Evolutionary conservation across 2,113 vertebrate species (phyloP), one percentile per base, ranked within the genome.

Genomic region (Riparia riparia): DNA sequence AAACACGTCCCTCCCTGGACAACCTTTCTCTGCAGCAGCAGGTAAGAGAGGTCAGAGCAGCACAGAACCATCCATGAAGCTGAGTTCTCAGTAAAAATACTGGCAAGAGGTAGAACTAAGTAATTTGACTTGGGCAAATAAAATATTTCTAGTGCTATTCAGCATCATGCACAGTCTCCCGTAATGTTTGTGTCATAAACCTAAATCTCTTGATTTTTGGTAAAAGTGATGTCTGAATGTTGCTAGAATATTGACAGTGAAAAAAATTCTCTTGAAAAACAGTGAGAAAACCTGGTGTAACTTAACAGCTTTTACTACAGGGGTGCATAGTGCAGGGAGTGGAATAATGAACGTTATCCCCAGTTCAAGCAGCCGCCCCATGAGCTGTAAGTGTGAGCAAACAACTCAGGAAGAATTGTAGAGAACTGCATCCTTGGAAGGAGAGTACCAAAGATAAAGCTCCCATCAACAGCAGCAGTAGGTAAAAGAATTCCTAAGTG

Each of bases 351-450:
- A 14, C 0, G 0, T 3, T 14, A 17, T 60, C 7, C 68, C 41
- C 17, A 20, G 13, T 37, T 79, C 15, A 22, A 53, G 87, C 34
- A 82, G 20, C 18, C 0, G 0, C 16, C 13, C 53, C 12, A 20
- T 17, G 54, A 12, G 68, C 53, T 74, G 29, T 16, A 34, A 42
- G 14, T 25, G 9, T 19, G n/a, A 65, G 42, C 45, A 92, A 79
- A 58, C 31, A 44, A 1, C 53, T 82, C 24, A 17, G 39, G 70
- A 34, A 70, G 73, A 86, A 19, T 11, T n/a, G 50, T 7, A 54
- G 45, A 28, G 74, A 93, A 2, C n/a, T 50, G 45, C 29, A 37
- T 44, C 65, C 60, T 84, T 71, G 64, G 76, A 28, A 76, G 29
- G 61, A 53, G 72, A 82, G 54, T 29, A 45, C 68, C 76, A 85